phyloP scores from a whole-genome alignment of 2,113 vertebrate species.

The Litocranius walleri region DNA sequence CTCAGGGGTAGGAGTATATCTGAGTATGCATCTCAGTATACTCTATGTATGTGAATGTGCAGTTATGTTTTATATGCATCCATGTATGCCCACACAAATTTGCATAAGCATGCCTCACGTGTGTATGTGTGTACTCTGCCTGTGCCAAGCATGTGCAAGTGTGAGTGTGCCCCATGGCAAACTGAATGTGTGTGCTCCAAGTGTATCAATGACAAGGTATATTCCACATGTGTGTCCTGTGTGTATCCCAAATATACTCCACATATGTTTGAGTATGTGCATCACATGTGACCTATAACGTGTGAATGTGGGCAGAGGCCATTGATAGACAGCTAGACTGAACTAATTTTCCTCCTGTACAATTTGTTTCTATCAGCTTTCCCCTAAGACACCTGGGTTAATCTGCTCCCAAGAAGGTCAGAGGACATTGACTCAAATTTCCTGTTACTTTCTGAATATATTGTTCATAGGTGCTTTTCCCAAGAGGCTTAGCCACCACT shows the following conservation, averaged over 20 bases:
- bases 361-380: constrained; percentile 18
- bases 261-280: background rate
- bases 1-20: background rate
- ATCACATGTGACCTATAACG: background rate
- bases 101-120: background rate
- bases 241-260: background rate
- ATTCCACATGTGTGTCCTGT: background rate
- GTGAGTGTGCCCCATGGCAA: background rate
- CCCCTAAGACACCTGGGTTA: background rate
- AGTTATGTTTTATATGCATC: background rate
- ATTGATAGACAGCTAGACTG: background rate
- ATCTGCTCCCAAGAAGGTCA: background rate
- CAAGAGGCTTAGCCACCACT: background rate
- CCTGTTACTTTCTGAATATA: constrained; percentile 18
- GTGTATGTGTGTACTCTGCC: background rate
- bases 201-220: background rate
- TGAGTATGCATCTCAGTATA: background rate
- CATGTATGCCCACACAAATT: background rate
- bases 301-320: background rate
- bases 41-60: background rate
- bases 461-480: background rate
- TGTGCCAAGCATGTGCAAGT: background rate
- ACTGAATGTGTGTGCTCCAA: background rate
- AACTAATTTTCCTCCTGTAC: background rate
- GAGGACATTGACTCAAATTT: background rate